phyloP scores from a whole-genome alignment of 2,888 invertebrate genomes.

The Drosophila vallismaia region DNA sequence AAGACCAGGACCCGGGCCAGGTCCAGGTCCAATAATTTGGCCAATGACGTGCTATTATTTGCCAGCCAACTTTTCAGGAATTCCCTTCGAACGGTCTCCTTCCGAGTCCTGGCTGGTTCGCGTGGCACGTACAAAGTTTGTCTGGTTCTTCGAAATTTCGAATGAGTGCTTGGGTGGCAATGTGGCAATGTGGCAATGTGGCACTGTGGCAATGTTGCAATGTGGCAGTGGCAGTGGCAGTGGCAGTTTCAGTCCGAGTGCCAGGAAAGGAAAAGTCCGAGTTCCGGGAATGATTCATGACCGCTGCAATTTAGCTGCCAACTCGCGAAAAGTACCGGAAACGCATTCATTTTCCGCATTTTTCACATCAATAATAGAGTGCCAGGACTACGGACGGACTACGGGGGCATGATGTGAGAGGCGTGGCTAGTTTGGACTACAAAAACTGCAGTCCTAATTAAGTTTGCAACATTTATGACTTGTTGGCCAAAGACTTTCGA shows the following conservation, averaged over 20 bases:
- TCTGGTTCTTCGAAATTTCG: conserved; percentile 48
- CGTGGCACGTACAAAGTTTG: conserved; percentile 74
- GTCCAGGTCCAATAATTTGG: conserved; percentile 64
- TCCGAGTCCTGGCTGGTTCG: conserved; percentile 24
- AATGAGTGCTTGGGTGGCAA: conserved; percentile 46
- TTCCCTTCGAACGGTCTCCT: neutral
- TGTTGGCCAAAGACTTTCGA: conserved; percentile 59
- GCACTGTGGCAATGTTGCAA: conserved; percentile 11
- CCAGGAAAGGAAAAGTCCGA: conserved; percentile 13
- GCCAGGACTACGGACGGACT: conserved; percentile 21
- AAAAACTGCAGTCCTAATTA: conserved; percentile 62
- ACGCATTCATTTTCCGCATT: conserved; percentile 77
- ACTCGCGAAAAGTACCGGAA: conserved; percentile 77
- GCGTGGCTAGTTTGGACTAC: conserved; percentile 11
- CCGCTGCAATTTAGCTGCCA: conserved; percentile 74
- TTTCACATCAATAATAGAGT: conserved; percentile 76
- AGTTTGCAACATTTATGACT: conserved; percentile 77
- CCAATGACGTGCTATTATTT: conserved; percentile 77
- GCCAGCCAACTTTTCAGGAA: conserved; percentile 57
- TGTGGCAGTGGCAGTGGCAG: neutral
- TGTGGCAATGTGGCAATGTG: neutral
- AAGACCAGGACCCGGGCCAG: neutral
- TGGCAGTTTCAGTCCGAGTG: neutral
- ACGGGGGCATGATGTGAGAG: neutral
- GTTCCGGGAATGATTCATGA: conserved; percentile 67